These are phyloP conservation scores for Xiphorhynchus elegans DNA, from an alignment of 2,113 vertebrate genomes.

Conservation along the genomic window DNA sequence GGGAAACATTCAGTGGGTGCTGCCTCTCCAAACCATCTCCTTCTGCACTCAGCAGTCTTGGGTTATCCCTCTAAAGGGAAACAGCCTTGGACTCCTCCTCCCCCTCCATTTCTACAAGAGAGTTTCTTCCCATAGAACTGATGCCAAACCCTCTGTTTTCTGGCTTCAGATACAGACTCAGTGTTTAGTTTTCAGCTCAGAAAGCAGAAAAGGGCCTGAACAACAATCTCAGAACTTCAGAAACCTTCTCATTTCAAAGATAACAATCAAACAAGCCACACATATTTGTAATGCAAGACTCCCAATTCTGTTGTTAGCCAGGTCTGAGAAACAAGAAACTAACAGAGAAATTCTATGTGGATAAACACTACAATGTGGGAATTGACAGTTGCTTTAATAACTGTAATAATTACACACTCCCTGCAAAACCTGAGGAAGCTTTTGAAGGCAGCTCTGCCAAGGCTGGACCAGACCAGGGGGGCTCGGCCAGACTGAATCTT, in stretches of 20 bases:
- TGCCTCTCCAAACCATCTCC: background rate
- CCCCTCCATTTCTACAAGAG: background rate
- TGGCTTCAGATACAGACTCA: background rate
- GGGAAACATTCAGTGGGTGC: background rate
- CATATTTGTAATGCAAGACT: background rate
- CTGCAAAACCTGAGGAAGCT: background rate
- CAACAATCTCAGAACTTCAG: background rate
- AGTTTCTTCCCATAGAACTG: background rate
- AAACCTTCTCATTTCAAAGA: background rate
- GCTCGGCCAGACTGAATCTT: background rate
- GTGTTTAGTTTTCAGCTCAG: background rate
- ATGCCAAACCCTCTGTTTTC: background rate
- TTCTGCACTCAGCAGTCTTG: background rate
- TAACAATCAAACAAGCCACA: background rate
- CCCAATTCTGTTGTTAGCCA: background rate
- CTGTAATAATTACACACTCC: background rate
- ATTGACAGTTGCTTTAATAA: background rate
- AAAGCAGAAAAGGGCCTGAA: background rate
- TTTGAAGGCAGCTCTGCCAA: background rate
- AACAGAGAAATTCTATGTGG: background rate
- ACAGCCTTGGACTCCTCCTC: background rate
- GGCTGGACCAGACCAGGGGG: rapidly evolving
- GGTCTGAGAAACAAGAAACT: background rate
- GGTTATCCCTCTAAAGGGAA: background rate
- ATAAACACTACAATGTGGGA: background rate